Base-by-base conservation (phyloP, 1,140 invertebrate species). In the Drosophila funebris region DNA sequence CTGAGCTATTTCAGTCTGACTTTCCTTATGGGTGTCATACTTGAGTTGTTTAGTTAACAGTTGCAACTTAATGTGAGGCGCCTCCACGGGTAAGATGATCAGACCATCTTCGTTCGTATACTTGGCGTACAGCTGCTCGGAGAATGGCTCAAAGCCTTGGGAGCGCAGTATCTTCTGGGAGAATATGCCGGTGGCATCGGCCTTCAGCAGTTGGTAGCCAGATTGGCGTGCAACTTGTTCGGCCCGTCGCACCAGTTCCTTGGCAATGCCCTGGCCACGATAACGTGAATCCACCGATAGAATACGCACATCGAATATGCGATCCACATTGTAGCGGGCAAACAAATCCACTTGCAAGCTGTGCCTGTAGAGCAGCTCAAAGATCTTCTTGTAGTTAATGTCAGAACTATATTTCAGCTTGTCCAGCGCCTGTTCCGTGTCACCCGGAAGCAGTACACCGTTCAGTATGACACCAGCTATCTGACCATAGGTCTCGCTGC, bases 301-400 rank as follows among this genome's bases (percentile, higher is more conserved):
- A 67, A 97, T 96, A 44, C 96, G 93, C 72, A 95, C 95, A 90
- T 97, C 96, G 75, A 97, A 95, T n/a, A 96, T 93, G 60, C 94
- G 93, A 27, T 96, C 94, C 3, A 96, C 94, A 44, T 93, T 88
- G 90, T 94, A 96, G 50, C 93, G 94, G 2, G 76, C 63, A 78
- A 95, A 96, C 2, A 96, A 83, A 92, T 95, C 93, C 31, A 94
- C 73, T 57, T 93, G 93, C 33, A 94, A 91, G 70, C 95, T 95
- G 16, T 94, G 88, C n/a, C 92, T 93, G 76, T 95, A 94, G 4
- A 96, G 91, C 36, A 95, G 85, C 16, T 93, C 92, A 74, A 96
- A 95, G 62, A 96, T 95, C 68, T 93, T 94, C 76, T 94, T 94
- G 82, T 94, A 95, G 58, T 94, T 94, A 33, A 93, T 90, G 80